These are phyloP conservation scores for Phacellophora camtschatica DNA, from an alignment of 30 jellyfish, hydroid and myxozoan genomes.

Conservation along the genomic window DNA sequence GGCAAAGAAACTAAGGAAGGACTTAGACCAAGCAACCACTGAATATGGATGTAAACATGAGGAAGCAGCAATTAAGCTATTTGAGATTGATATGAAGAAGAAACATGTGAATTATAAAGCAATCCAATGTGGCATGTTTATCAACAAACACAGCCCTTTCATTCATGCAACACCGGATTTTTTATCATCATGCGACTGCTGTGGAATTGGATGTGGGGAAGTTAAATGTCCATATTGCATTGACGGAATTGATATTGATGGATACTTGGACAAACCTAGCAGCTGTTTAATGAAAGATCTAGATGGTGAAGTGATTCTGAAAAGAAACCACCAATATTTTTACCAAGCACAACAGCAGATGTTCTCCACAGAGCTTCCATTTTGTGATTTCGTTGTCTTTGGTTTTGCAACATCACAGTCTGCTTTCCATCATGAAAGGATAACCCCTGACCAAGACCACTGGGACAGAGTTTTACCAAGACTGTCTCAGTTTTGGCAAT, in stretches of 20 bases:
- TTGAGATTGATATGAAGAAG: constrained; percentile 49
- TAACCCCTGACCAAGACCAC: constrained; percentile 38
- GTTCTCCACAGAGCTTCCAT: constrained; percentile 41
- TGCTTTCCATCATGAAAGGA: constrained; percentile 44
- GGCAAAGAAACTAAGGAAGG: background rate
- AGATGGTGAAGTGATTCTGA: constrained; percentile 31
- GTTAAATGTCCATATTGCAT: constrained; percentile 11
- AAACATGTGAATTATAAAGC: constrained; percentile 40
- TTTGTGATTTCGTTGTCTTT: constrained; percentile 60
- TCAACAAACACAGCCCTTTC: constrained; percentile 37
- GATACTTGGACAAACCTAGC: constrained; percentile 4
- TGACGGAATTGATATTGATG: background rate
- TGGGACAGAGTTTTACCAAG: constrained; percentile 41
- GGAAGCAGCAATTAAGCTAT: constrained; percentile 39
- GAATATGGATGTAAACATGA: constrained; percentile 52
- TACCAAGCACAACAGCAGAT: constrained; percentile 63
- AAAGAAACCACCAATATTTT: constrained; percentile 25
- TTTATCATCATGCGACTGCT: constrained; percentile 46
- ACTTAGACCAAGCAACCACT: constrained; percentile 23
- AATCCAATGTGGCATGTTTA: constrained; percentile 45
- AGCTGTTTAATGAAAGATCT: constrained; percentile 8
- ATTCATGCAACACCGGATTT: constrained; percentile 32
- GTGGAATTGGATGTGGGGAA: constrained; percentile 33
- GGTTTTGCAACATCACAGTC: constrained; percentile 25
- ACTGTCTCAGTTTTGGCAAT: constrained; percentile 21